These are phyloP conservation scores for Ophraella communa DNA, from an alignment of 2,888 invertebrate genomes.

Conservation along the genomic window DNA sequence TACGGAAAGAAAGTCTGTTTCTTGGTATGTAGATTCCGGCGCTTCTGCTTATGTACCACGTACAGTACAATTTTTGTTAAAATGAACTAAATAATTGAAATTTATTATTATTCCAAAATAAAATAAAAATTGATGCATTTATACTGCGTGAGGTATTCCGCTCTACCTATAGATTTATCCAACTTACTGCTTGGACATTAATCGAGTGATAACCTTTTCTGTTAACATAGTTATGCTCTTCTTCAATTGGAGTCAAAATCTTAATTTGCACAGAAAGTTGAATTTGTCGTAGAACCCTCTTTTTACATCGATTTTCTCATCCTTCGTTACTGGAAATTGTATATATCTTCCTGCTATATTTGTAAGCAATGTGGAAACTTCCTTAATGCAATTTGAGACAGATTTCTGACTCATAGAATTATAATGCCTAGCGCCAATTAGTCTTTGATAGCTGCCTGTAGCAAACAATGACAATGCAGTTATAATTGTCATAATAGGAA, in stretches of 20 bases:
- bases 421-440: slow-evolving; percentile 10
- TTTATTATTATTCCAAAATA: not conserved
- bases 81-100: not conserved
- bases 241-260: slow-evolving; percentile 6
- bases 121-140: not conserved
- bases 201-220: slow-evolving; percentile 15
- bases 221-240: slow-evolving; percentile 13
- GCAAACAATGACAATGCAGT: slow-evolving; percentile 21
- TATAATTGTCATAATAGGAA: too few relatives aligned
- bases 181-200: slow-evolving; percentile 14
- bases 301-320: slow-evolving; percentile 7
- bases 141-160: not conserved
- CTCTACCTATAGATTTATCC: not conserved
- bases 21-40: not conserved
- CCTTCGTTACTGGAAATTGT: slow-evolving; percentile 8
- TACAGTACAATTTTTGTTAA: not conserved
- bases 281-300: not conserved
- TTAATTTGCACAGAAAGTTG: slow-evolving; percentile 13
- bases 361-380: slow-evolving; percentile 6
- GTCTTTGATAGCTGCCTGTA: slow-evolving; percentile 25
- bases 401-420: slow-evolving; percentile 22
- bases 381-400: slow-evolving; percentile 19
- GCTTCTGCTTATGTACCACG: not conserved
- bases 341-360: slow-evolving; percentile 11
- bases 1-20: not conserved